phyloP scores from a whole-genome alignment of 2,113 vertebrate species.

The Erpornis zantholeuca region DNA sequence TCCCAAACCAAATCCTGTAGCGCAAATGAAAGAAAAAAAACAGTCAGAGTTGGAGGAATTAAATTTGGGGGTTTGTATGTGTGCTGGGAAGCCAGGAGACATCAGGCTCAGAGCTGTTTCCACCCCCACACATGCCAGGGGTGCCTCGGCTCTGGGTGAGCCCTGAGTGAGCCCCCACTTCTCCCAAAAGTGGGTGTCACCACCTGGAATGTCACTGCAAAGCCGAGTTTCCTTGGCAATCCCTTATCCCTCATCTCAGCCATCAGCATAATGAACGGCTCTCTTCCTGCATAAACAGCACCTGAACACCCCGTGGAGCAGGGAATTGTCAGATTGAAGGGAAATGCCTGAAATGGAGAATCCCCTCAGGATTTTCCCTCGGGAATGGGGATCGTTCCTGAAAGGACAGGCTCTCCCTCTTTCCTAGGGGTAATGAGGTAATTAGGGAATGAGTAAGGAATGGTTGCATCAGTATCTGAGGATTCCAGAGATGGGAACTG shows the following conservation, averaged over 20 bases:
- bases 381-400: background rate
- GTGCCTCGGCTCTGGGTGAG: background rate
- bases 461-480: background rate
- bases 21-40: background rate
- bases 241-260: background rate
- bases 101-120: background rate
- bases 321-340: conserved; percentile 1
- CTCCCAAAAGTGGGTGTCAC: background rate
- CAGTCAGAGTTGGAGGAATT: background rate
- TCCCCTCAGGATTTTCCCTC: background rate
- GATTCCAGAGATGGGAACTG: background rate
- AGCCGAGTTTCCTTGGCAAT: conserved; percentile 17
- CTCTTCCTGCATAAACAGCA: background rate
- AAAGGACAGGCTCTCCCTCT: background rate
- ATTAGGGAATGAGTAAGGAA: conserved; percentile 8
- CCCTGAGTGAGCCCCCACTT: background rate
- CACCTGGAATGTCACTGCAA: background rate
- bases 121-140: accelerated
- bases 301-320: background rate
- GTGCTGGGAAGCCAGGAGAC: background rate
- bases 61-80: background rate
- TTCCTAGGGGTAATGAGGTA: background rate
- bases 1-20: background rate
- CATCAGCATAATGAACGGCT: conserved; percentile 10
- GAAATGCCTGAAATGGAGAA: conserved; percentile 3